Evolutionary conservation across 2,113 vertebrate species (phyloP).

Genomic region (Spheniscus mendiculus): DNA sequence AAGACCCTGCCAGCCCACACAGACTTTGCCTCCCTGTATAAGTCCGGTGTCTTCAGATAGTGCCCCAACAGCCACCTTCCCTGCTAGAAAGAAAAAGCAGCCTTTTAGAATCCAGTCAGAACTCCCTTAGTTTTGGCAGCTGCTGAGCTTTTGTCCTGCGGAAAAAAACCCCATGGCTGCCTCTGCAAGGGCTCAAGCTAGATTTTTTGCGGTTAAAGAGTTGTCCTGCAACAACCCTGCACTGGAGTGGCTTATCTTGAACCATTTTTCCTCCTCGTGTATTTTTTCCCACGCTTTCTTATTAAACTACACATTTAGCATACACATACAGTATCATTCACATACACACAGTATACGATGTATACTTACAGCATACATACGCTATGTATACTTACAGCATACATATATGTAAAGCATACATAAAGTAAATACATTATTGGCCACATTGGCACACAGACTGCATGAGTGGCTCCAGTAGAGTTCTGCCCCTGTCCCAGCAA

Average conservation of each 20-base stretch:
- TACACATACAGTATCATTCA: not conserved
- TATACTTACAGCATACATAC: not conserved
- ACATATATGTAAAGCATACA: not conserved
- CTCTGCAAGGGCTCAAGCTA: not conserved
- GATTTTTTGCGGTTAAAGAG: not conserved
- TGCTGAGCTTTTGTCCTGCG: not conserved
- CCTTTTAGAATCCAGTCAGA: not conserved
- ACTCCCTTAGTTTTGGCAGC: not conserved
- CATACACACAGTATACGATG: not conserved
- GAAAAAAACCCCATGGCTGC: not conserved
- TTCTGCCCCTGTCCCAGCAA: not conserved
- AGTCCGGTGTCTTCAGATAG: not conserved
- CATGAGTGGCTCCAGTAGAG: not conserved
- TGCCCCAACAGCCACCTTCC: not conserved
- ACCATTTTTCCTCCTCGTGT: not conserved
- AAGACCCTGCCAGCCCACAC: not conserved
- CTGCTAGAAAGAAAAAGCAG: not conserved
- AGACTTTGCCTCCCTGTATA: not conserved
- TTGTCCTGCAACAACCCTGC: not conserved
- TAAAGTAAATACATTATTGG: accelerated
- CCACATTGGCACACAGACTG: not conserved
- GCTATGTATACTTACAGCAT: not conserved
- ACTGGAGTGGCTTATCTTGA: not conserved
- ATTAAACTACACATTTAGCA: not conserved
- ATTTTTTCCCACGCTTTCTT: not conserved